These are phyloP conservation scores for Astropecten irregularis DNA, from an alignment of 53 echinoderm and acorn worm species.

Conservation along the genomic window DNA sequence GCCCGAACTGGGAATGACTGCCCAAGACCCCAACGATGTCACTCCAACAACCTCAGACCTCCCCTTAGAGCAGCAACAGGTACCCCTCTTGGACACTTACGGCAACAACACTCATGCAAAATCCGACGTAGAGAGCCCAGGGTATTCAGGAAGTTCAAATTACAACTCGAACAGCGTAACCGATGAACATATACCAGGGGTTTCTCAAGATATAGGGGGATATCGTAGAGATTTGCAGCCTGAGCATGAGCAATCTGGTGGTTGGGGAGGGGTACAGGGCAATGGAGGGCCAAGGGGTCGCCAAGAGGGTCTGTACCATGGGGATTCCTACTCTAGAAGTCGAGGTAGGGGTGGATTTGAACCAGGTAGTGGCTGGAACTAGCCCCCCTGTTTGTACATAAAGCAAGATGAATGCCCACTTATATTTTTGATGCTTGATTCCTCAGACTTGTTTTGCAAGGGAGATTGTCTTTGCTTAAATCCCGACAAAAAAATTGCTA, in stretches of 20 bases:
- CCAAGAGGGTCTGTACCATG: slow-evolving; percentile 1
- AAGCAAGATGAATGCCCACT: too few relatives aligned
- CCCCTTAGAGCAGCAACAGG: background rate
- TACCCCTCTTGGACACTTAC: background rate
- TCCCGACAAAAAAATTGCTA: too few relatives aligned
- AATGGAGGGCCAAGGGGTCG: slow-evolving; percentile 1
- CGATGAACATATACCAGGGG: background rate
- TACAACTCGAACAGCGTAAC: background rate
- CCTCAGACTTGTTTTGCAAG: too few relatives aligned
- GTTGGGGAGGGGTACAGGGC: slow-evolving; percentile 15
- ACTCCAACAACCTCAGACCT: background rate
- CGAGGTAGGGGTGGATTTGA: slow-evolving; percentile 18
- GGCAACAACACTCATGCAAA: background rate
- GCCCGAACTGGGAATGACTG: slow-evolving; percentile 59
- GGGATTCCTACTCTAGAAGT: slow-evolving; percentile 5
- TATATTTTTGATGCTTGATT: slow-evolving; percentile 10
- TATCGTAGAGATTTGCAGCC: background rate
- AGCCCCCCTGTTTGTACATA: background rate
- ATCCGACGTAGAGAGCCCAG: background rate
- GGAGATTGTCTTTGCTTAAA: too few relatives aligned
- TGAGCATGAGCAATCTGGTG: background rate
- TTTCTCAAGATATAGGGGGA: background rate
- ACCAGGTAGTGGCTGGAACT: slow-evolving; percentile 6
- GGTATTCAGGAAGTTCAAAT: background rate
- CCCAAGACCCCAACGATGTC: background rate